These are phyloP conservation scores for Rhea pennata DNA, from an alignment of 2,113 vertebrate genomes.

Conservation along the genomic window DNA sequence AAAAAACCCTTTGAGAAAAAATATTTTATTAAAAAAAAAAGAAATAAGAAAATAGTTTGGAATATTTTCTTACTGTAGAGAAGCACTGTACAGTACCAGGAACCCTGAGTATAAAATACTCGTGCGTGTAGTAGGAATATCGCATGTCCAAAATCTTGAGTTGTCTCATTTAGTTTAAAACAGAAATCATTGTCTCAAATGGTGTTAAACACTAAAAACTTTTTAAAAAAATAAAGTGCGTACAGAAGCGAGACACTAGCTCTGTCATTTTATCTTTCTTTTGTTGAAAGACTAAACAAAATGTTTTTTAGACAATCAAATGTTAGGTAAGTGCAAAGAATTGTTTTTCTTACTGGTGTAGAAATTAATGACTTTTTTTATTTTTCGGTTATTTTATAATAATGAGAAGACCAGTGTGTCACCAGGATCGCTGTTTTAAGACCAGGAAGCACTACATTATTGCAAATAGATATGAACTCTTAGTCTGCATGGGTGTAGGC, in stretches of 20 bases:
- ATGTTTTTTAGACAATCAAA: constrained; percentile 88
- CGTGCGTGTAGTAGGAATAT: constrained; percentile 75
- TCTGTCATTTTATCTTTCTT: constrained; percentile 85
- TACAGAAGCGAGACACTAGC: constrained; percentile 81
- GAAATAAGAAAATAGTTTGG: constrained; percentile 85
- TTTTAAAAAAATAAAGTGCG: constrained; percentile 76
- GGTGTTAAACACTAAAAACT: constrained; percentile 84
- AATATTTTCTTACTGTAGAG: constrained; percentile 89
- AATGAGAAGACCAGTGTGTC: constrained; percentile 75
- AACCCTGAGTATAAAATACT: constrained; percentile 82
- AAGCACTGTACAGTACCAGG: constrained; percentile 82
- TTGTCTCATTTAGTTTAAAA: constrained; percentile 76
- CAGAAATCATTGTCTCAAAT: constrained; percentile 77
- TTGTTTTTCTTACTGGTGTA: constrained; percentile 86
- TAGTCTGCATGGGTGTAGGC: constrained; percentile 86
- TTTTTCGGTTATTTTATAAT: constrained; percentile 84
- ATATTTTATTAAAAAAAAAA: constrained; percentile 84
- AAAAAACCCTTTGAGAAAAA: constrained; percentile 71
- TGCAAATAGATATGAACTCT: constrained; percentile 78
- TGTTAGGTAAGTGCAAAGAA: constrained; percentile 83
- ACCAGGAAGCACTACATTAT: constrained; percentile 83
- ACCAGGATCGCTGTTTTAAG: constrained; percentile 77
- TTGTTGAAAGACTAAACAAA: constrained; percentile 84
- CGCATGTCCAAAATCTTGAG: constrained; percentile 74
- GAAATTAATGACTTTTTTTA: constrained; percentile 85